These are phyloP conservation scores for Rallus crepitans DNA, from an alignment of 2,797 vertebrate species.

Conservation along the genomic window DNA sequence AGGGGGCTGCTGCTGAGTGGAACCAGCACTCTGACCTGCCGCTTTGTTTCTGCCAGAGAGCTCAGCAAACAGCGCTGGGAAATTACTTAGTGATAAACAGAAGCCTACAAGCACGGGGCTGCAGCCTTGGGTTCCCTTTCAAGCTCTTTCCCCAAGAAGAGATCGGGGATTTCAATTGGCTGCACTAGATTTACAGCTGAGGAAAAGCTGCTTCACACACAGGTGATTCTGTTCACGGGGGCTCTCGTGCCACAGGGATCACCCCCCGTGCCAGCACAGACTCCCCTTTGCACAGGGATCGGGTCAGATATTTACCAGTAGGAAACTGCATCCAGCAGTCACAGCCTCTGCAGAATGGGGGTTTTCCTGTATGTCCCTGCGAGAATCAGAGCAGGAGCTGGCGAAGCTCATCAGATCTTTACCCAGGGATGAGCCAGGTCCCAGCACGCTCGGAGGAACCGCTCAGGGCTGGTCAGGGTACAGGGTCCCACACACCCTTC, in stretches of 20 bases:
- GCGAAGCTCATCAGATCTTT: background rate
- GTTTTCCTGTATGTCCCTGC: accelerated
- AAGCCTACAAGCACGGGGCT: slow-evolving; percentile 14
- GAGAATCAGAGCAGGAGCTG: background rate
- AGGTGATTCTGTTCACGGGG: background rate
- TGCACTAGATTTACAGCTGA: background rate
- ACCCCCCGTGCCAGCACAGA: accelerated
- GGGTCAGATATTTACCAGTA: background rate
- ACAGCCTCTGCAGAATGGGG: accelerated
- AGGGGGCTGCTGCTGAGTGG: background rate
- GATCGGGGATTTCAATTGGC: slow-evolving; percentile 1
- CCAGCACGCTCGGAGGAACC: accelerated
- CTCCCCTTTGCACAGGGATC: background rate
- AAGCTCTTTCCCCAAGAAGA: background rate
- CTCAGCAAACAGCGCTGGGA: slow-evolving; percentile 60
- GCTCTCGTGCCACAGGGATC: background rate
- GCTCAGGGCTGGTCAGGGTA: accelerated
- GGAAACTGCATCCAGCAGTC: background rate
- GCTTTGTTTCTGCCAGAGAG: slow-evolving; percentile 63
- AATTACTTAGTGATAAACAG: slow-evolving; percentile 54
- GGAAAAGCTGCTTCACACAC: background rate
- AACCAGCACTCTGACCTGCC: slow-evolving; percentile 1
- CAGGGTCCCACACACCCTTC: background rate
- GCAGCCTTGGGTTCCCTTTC: slow-evolving; percentile 24
- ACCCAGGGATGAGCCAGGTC: background rate